phyloP scores from a whole-genome alignment of 2,113 vertebrate species.

The Chaetodon trifascialis region DNA sequence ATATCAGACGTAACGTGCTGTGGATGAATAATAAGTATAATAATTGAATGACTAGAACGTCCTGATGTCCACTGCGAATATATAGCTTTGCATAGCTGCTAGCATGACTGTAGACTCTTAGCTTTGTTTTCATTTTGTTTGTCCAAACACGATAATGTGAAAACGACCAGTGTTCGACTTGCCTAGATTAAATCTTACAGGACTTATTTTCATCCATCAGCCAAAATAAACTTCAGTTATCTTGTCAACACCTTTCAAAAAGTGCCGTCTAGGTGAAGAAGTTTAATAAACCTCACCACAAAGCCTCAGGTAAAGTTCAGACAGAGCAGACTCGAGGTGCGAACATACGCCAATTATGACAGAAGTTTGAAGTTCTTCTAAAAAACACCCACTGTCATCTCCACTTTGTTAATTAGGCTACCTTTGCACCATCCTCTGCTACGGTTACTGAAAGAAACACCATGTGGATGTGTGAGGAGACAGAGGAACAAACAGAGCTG shows the following conservation, averaged over 20 bases:
- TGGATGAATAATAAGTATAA: too few species aligned
- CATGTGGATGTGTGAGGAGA: slow-evolving; percentile 4
- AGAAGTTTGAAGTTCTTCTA: not conserved
- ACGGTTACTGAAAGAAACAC: not conserved
- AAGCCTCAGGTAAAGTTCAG: too few species aligned
- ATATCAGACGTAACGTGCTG: not conserved
- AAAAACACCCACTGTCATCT: not conserved
- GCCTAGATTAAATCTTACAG: not conserved
- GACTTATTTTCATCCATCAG: not conserved
- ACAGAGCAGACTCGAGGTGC: not conserved
- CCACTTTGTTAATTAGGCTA: not conserved
- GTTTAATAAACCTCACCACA: too few species aligned
- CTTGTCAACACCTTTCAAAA: not conserved
- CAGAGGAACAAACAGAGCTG: not conserved
- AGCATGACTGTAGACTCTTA: not conserved
- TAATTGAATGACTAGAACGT: too few species aligned
- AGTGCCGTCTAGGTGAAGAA: not conserved
- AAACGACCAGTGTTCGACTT: not conserved
- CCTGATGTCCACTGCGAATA: too few species aligned
- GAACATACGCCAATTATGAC: not conserved
- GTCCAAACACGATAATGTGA: not conserved
- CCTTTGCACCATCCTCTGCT: not conserved
- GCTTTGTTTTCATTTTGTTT: not conserved
- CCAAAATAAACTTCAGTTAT: not conserved
- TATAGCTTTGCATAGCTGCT: too few species aligned